A percentile compares a stretch with the other conserved stretches of the same genome.
These are phyloP conservation scores for Pantherophis guttatus DNA, from an alignment of 2,113 vertebrate genomes.

Conservation along the genomic window DNA sequence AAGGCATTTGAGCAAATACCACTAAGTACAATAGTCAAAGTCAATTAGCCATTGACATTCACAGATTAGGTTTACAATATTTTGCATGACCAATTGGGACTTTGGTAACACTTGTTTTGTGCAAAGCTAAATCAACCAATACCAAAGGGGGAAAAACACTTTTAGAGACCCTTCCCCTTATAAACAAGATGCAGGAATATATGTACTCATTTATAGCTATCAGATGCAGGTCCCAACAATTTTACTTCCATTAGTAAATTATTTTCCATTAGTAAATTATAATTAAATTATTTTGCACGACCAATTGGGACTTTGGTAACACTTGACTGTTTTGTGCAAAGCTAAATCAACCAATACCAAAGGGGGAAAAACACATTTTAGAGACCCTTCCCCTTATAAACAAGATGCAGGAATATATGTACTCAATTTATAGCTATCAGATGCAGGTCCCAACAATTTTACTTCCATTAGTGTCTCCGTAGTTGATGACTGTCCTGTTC, in stretches of 20 bases:
- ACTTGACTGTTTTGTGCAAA: background rate
- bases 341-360: background rate
- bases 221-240: background rate
- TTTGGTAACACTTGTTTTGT: background rate
- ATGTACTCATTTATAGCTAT: background rate
- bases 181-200: background rate
- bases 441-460: background rate
- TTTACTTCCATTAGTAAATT: background rate
- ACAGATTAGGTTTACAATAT: background rate
- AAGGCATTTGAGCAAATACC: background rate
- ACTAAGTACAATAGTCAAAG: background rate
- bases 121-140: background rate
- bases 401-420: background rate
- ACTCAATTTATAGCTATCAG: background rate
- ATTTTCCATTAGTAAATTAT: no score
- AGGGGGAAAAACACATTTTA: background rate
- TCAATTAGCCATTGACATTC: background rate
- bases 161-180: background rate
- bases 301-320: background rate
- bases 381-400: background rate
- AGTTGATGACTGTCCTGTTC: background rate
- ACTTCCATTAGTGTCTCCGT: background rate
- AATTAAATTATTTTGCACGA: no score
- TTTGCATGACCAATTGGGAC: background rate
- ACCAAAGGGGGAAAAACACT: background rate